These are phyloP conservation scores for Palloptera scutellata DNA, from an alignment of 2,888 invertebrate species.

Conservation along the genomic window DNA sequence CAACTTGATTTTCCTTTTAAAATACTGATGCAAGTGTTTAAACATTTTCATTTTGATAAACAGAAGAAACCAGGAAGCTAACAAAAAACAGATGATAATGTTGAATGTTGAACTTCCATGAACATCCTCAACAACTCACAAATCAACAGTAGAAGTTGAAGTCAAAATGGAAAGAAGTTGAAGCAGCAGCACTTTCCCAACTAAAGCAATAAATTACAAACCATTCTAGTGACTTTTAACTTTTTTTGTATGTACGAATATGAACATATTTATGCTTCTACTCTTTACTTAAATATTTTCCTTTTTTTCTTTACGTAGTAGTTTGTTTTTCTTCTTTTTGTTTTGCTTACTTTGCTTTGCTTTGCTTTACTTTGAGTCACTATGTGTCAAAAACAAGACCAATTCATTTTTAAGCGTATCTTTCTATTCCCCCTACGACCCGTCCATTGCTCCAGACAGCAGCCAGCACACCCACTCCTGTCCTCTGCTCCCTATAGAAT, in stretches of 20 bases:
- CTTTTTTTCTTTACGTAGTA: too few species aligned
- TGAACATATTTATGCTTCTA: not conserved
- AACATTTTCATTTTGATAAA: too few species aligned
- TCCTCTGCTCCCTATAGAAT: not conserved
- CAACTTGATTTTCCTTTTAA: too few species aligned
- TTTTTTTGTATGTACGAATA: constrained; percentile 12
- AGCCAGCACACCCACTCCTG: not conserved
- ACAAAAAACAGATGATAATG: too few species aligned
- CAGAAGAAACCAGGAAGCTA: too few species aligned
- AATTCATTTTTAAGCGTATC: constrained; percentile 52
- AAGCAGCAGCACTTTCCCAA: not conserved
- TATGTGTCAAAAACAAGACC: constrained; percentile 49
- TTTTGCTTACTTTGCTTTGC: not conserved
- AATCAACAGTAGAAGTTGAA: too few species aligned
- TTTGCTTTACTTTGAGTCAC: constrained; percentile 7
- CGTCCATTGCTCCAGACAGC: constrained; percentile 11
- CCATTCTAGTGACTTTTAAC: constrained; percentile 15
- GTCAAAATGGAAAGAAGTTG: too few species aligned
- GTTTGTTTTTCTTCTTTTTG: not conserved
- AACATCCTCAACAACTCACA: too few species aligned
- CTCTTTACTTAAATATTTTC: too few species aligned
- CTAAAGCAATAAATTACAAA: constrained; percentile 48
- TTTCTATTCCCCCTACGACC: constrained; percentile 38
- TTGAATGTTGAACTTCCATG: too few species aligned
- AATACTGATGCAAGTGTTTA: too few species aligned